These are phyloP conservation scores for Natator depressus DNA, from an alignment of 2,113 vertebrate genomes.

Conservation along the genomic window DNA sequence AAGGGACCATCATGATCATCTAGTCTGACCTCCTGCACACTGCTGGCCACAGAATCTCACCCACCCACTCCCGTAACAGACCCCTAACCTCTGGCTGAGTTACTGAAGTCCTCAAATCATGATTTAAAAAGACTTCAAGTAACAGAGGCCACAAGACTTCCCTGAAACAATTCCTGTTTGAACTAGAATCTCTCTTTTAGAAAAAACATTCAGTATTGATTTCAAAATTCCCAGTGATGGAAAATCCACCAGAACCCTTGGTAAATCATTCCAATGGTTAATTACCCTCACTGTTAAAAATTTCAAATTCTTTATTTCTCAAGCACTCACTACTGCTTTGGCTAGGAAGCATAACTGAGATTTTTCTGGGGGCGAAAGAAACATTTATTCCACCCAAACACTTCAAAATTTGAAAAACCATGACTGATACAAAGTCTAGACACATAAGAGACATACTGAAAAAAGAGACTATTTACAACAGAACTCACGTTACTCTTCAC, in stretches of 20 bases:
- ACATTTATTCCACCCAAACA: background rate
- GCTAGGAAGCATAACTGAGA: background rate
- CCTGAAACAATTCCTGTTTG: background rate
- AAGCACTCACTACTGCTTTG: constrained; percentile 16
- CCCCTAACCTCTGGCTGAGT: background rate
- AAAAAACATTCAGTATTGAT: background rate
- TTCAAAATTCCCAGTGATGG: background rate
- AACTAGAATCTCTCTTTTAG: background rate
- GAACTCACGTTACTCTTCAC: background rate
- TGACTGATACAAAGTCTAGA: constrained; percentile 13
- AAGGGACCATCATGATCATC: constrained; percentile 20
- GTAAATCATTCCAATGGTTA: constrained; percentile 25
- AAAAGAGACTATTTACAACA: background rate
- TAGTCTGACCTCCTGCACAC: constrained; percentile 14
- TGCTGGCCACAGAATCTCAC: background rate
- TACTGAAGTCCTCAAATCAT: background rate
- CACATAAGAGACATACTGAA: background rate
- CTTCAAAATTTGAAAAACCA: constrained; percentile 33
- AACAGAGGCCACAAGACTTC: background rate
- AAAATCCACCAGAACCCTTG: background rate
- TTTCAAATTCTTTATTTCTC: background rate
- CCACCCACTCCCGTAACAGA: background rate
- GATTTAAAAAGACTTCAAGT: background rate
- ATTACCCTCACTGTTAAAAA: background rate
- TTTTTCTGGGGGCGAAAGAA: background rate